phyloP scores from a whole-genome alignment of 2,113 vertebrate species.

The Phocoena phocoena region DNA sequence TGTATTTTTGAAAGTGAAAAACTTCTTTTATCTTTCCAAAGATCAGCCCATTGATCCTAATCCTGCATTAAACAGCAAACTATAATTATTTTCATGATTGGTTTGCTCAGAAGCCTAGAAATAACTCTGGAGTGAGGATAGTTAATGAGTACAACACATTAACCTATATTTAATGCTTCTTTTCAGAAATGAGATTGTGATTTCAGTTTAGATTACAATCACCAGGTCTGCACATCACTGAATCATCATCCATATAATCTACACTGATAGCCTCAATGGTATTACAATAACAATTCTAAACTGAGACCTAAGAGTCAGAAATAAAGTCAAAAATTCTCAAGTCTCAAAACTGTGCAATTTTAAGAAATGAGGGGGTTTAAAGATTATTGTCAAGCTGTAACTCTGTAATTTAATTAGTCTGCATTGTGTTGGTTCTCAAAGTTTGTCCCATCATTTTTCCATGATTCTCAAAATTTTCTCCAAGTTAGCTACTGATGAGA shows the following conservation, averaged over 20 bases:
- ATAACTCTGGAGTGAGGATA: neutral
- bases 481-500: neutral
- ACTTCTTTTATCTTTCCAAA: neutral
- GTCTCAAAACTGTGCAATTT: neutral
- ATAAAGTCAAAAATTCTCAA: neutral
- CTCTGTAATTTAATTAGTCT: neutral
- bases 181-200: conserved; percentile 55
- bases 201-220: conserved; percentile 61
- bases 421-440: neutral
- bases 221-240: neutral
- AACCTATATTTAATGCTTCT: conserved; percentile 39
- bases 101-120: neutral
- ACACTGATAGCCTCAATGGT: neutral
- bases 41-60: neutral
- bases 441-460: neutral
- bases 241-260: neutral
- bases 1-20: neutral
- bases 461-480: neutral
- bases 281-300: neutral
- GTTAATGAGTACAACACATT: conserved; percentile 27
- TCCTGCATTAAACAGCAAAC: neutral
- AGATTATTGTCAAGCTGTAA: neutral
- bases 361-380: neutral
- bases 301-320: neutral
- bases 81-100: conserved; percentile 48